Evolutionary conservation across 2,797 vertebrate genomes (phyloP), one percentile per base, ranked within the genome.

Genomic region (Thaleichthys pacificus): DNA sequence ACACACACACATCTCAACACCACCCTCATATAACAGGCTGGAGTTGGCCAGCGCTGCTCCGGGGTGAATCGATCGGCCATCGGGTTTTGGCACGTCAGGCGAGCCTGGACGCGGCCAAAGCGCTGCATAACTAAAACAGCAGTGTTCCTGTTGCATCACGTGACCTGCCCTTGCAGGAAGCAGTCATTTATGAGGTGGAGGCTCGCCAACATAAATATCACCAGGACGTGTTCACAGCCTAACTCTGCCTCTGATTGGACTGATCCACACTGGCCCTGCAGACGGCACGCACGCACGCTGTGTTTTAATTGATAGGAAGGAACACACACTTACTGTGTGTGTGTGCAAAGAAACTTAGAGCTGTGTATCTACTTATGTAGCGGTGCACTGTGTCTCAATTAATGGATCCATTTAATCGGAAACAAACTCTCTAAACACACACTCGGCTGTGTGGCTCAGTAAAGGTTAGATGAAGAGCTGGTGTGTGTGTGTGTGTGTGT

Each of bases 101-200:
- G 77, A 47, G 5, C 54, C 38, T 72, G 61, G 2, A 3, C 19
- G 67, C 15, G 74, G 56, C 21, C 72, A 79, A 83, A 88, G 83
- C n/a, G 73, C 61, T 32, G 81, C 82, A 85, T 92, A 89, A 92
- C 92, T 91, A 91, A 88, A 88, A 76, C 56, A 28, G 58, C 61
- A 71, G 78, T 60, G 61, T 81, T 68, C 30, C 74, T 54, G 62
- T 67, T 8, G 64, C 81, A 84, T 80, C 84, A 75, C 56, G 82
- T 85, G 74, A 82, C 75, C 88, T 84, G 9, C 87, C 77, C 87
- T 84, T 79, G 72, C 62, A 68, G 77, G 77, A 87, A 76, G 72
- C 58, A 67, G 64, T 90, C 79, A 91, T 92, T 93, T 90, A 93
- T 0, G 14, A 77, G 77, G 77, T 71, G 69, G 68, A 70, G 82